Conservation (phyloP, 1,140 invertebrate species). For the Drosophila guanche region DNA sequence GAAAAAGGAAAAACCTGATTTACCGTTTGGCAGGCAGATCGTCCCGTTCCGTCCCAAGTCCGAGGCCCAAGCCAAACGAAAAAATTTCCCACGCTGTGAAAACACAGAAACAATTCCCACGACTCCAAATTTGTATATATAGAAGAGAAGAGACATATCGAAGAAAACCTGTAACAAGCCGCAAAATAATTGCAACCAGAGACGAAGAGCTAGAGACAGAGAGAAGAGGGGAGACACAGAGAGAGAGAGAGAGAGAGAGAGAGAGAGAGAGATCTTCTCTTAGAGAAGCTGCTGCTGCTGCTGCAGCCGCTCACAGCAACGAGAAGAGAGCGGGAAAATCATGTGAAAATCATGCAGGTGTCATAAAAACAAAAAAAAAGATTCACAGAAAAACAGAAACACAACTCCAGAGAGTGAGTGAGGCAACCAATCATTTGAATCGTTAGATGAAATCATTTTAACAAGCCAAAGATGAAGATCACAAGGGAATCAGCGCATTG, state of each 20-base stretch:
- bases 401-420: conserved; percentile 24
- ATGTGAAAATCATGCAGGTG: conserved; percentile 78
- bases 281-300: conserved; percentile 40
- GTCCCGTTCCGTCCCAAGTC: conserved; percentile 29
- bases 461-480: conserved; percentile 44
- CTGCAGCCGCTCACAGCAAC: neutral
- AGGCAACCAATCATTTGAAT: conserved; percentile 46
- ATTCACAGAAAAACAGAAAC: conserved; percentile 15
- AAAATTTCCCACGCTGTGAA: conserved; percentile 76
- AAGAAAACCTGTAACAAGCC: conserved; percentile 74
- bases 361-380: conserved; percentile 61
- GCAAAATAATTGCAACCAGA: conserved; percentile 70
- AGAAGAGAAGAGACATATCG: conserved; percentile 48
- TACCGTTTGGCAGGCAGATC: conserved; percentile 62
- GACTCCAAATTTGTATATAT: conserved; percentile 82
- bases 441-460: conserved; percentile 50
- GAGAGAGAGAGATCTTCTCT: conserved; percentile 24
- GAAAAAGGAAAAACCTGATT: conserved; percentile 75
- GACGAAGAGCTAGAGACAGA: conserved; percentile 43
- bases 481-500: conserved; percentile 38
- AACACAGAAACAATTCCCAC: conserved; percentile 71
- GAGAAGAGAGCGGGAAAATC: conserved; percentile 54
- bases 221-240: conserved; percentile 46
- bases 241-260: conserved; percentile 11
- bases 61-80: conserved; percentile 18